Conservation (phyloP, 1,140 invertebrate species). For the Caerostris darwini region DNA sequence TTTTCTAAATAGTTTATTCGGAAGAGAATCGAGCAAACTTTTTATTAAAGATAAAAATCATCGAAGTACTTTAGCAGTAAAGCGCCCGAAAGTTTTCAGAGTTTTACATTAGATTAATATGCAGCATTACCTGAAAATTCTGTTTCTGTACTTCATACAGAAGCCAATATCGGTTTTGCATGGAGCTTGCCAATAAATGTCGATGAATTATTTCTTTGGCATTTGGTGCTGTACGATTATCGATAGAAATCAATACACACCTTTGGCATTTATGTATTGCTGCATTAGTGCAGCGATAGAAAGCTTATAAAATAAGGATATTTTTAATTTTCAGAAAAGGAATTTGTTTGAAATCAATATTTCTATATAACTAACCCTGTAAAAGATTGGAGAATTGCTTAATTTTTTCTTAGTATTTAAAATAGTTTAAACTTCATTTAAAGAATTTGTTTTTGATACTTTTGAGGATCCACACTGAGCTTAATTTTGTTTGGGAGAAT, state of each 20-base stretch:
- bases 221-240: background rate
- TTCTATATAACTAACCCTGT: background rate
- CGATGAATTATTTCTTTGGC: conserved; percentile 12
- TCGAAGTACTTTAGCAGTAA: background rate
- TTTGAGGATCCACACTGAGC: too few relatives aligned
- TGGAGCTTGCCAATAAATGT: background rate
- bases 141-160: background rate
- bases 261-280: background rate
- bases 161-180: conserved; percentile 31
- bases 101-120: conserved; percentile 25
- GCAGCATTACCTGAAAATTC: conserved; percentile 40
- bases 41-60: background rate
- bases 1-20: too few relatives aligned
- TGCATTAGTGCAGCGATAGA: background rate
- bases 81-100: background rate
- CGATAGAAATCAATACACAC: conserved; percentile 7
- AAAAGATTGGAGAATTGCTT: too few relatives aligned
- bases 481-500: too few relatives aligned
- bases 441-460: too few relatives aligned
- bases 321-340: background rate
- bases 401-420: too few relatives aligned
- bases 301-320: background rate
- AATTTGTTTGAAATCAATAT: background rate
- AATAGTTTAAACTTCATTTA: too few relatives aligned
- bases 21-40: too few relatives aligned